Conservation (phyloP, 2,113 vertebrate genomes). For the Lepisosteus osseus region DNA sequence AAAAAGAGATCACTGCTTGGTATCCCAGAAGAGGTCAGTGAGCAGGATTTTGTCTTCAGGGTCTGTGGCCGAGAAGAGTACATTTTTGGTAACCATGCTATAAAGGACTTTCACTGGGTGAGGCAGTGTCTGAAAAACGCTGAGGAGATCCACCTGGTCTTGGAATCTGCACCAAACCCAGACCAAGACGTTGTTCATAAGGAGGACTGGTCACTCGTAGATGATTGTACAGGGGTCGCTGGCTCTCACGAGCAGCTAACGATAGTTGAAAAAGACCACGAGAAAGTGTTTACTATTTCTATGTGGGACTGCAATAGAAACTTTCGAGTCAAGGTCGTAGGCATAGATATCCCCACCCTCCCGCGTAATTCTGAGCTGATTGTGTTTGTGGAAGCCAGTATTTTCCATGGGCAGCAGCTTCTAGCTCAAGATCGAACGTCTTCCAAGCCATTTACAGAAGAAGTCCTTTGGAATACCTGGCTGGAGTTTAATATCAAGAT, state of each 20-base stretch:
- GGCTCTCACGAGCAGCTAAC: slow-evolving; percentile 94
- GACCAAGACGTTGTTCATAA: slow-evolving; percentile 81
- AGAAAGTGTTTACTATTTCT: slow-evolving; percentile 94
- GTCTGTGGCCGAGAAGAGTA: slow-evolving; percentile 95
- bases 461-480: slow-evolving; percentile 95
- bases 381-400: slow-evolving; percentile 90
- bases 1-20: slow-evolving; percentile 87
- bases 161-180: slow-evolving; percentile 78
- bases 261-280: slow-evolving; percentile 92
- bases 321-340: slow-evolving; percentile 90
- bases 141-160: slow-evolving; percentile 90
- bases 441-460: slow-evolving; percentile 86
- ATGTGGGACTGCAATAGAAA: slow-evolving; percentile 96
- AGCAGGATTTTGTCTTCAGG: slow-evolving; percentile 84
- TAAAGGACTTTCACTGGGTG: slow-evolving; percentile 92
- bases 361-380: slow-evolving; percentile 85
- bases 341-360: slow-evolving; percentile 87
- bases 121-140: slow-evolving; percentile 90
- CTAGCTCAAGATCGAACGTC: slow-evolving; percentile 85
- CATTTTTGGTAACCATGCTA: slow-evolving; percentile 80
- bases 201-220: slow-evolving; percentile 94
- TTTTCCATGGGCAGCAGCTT: slow-evolving; percentile 92
- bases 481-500: slow-evolving; percentile 93
- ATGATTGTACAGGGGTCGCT: slow-evolving; percentile 91
- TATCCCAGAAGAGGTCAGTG: slow-evolving; percentile 77